A percentile compares a stretch with the other conserved stretches of the same genome.
Evolutionary conservation across 2,113 vertebrate species (phyloP).

Genomic region (Catagonus wagneri): DNA sequence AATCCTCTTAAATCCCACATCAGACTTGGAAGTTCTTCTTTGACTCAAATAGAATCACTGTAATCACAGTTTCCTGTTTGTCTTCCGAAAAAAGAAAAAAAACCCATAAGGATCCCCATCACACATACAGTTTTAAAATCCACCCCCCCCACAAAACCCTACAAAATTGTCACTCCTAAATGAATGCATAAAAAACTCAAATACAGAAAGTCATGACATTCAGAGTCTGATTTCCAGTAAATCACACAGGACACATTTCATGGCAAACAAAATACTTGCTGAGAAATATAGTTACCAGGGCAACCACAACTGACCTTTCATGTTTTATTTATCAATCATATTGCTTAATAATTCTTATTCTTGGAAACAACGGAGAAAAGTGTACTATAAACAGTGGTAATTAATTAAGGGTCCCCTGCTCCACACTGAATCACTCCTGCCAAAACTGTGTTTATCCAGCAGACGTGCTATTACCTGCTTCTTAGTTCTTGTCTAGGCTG

Average conservation of each 20-base stretch:
- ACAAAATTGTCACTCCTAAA: constrained; percentile 65
- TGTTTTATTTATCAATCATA: constrained; percentile 81
- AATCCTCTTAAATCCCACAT: constrained; percentile 38
- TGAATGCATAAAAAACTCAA: constrained; percentile 61
- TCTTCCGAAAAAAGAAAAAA: constrained; percentile 8
- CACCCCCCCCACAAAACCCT: not conserved
- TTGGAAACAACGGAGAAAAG: constrained; percentile 76
- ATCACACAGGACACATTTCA: constrained; percentile 76
- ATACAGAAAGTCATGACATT: constrained; percentile 77
- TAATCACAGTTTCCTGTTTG: constrained; percentile 57
- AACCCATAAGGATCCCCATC: constrained; percentile 29
- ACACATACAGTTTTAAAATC: constrained; percentile 34
- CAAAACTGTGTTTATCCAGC: constrained; percentile 67
- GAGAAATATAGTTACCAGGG: constrained; percentile 79
- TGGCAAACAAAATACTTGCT: constrained; percentile 80
- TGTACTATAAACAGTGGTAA: constrained; percentile 76
- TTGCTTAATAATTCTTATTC: constrained; percentile 77
- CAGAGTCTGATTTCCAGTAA: constrained; percentile 75
- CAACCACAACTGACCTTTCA: constrained; percentile 81
- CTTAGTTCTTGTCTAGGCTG: not conserved
- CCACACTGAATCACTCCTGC: constrained; percentile 59
- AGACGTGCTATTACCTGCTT: constrained; percentile 34
- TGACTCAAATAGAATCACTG: constrained; percentile 56
- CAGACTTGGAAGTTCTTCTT: constrained; percentile 56
- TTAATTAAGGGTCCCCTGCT: constrained; percentile 73